Conservation (phyloP, 2,888 invertebrate species). For the Stramonita haemastoma region DNA sequence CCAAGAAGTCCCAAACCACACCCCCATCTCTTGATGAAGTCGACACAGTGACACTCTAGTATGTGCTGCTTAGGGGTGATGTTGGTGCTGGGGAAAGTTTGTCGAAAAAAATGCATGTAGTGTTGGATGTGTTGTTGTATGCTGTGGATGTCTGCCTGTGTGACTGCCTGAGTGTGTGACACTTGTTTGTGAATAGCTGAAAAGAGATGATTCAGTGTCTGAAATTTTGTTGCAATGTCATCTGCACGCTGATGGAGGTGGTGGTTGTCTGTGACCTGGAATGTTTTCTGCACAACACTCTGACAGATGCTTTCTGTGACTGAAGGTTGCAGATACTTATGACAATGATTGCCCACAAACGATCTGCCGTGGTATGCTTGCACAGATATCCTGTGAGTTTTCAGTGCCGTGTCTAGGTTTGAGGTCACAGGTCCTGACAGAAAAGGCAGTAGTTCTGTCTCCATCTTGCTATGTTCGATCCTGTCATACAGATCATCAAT, state of each 20-base stretch:
- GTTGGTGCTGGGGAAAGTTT: neutral
- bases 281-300: neutral
- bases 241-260: neutral
- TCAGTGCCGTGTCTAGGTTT: slow-evolving; percentile 11
- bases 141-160: neutral
- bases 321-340: neutral
- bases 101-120: slow-evolving; percentile 10
- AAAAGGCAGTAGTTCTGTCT: neutral
- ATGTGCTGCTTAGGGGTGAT: slow-evolving; percentile 15
- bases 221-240: neutral
- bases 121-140: neutral
- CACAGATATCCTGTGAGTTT: neutral
- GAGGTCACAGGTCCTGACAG: slow-evolving; percentile 17
- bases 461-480: neutral
- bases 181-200: no score
- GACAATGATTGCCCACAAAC: slow-evolving; percentile 16
- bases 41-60: slow-evolving; percentile 1
- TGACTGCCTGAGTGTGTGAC: no score
- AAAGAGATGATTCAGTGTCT: neutral
- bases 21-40: slow-evolving; percentile 4
- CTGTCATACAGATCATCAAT: neutral
- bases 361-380: slow-evolving; percentile 23
- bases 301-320: neutral
- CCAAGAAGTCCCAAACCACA: slow-evolving; percentile 4
- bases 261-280: neutral